Conservation (phyloP, 1,140 invertebrate species). For the Cylas formicarius region DNA sequence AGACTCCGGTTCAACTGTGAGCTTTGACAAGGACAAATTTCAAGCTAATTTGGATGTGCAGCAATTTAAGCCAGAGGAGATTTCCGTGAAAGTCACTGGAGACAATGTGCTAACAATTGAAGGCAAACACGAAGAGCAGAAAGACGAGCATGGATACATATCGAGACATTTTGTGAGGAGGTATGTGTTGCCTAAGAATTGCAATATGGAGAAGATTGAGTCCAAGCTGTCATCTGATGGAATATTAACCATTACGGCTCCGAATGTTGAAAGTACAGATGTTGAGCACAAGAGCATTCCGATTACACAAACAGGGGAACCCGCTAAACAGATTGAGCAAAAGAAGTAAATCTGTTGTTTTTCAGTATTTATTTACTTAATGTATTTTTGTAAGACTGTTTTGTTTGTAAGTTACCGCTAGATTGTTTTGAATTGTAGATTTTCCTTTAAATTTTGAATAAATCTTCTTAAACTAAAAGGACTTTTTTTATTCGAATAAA, state of each 20-base stretch:
- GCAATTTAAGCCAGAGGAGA: constrained; percentile 74
- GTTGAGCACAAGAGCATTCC: constrained; percentile 42
- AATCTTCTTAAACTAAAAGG: too few relatives aligned
- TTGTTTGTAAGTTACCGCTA: too few relatives aligned
- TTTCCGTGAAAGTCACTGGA: constrained; percentile 67
- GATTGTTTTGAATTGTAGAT: too few relatives aligned
- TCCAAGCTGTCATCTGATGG: constrained; percentile 57
- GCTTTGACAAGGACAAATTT: constrained; percentile 49
- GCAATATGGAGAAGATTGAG: constrained; percentile 46
- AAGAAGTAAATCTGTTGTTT: too few relatives aligned
- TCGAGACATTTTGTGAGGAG: constrained; percentile 59
- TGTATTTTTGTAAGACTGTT: too few relatives aligned
- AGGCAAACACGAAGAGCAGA: constrained; percentile 64
- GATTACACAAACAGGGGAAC: constrained; percentile 47
- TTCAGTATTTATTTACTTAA: too few relatives aligned
- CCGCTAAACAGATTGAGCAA: constrained; percentile 34
- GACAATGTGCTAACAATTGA: constrained; percentile 60
- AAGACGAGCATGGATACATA: constrained; percentile 58
- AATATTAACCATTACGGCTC: constrained; percentile 52
- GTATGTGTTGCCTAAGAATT: constrained; percentile 55
- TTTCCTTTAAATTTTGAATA: too few relatives aligned
- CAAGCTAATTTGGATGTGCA: constrained; percentile 60
- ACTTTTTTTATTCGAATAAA: too few relatives aligned
- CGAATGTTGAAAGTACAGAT: constrained; percentile 41
- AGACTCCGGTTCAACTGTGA: constrained; percentile 45